phyloP scores from a whole-genome alignment of 2,113 vertebrate species.

The Amphiprion percula region DNA sequence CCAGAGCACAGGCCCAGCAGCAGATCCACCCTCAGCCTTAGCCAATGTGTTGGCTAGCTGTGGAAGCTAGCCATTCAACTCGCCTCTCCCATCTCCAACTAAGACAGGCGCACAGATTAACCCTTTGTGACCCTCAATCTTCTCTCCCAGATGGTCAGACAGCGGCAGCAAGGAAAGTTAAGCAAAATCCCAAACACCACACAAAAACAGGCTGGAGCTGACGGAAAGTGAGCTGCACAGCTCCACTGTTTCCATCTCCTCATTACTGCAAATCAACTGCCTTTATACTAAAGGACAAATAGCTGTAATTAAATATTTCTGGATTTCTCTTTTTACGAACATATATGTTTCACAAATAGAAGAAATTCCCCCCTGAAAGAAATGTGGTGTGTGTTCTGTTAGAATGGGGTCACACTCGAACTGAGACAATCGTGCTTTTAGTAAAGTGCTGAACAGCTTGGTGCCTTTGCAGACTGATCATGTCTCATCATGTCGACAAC shows the following conservation, averaged over 20 bases:
- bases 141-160: conserved; percentile 23
- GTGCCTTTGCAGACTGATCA: conserved; percentile 13
- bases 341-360: not conserved
- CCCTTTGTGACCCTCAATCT: conserved; percentile 68
- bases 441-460: not conserved
- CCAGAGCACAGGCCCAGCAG: conserved; percentile 79
- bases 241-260: conserved; percentile 13
- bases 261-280: not conserved
- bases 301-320: not conserved
- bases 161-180: conserved; percentile 25
- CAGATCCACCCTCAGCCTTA: conserved; percentile 91
- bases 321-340: not conserved
- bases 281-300: conserved; percentile 13
- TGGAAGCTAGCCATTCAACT: conserved; percentile 83
- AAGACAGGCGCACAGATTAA: conserved; percentile 79
- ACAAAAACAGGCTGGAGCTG: conserved; percentile 29
- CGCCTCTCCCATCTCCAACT: conserved; percentile 80
- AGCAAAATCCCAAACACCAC: conserved; percentile 6
- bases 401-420: not conserved
- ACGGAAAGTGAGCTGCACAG: conserved; percentile 6
- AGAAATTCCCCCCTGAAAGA: not conserved
- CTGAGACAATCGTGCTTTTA: conserved; percentile 9
- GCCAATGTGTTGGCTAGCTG: conserved; percentile 90
- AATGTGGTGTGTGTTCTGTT: not conserved
- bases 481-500: conserved; percentile 45